phyloP scores from a whole-genome alignment of 1,140 invertebrate species.

The Aphaenogaster floridana region DNA sequence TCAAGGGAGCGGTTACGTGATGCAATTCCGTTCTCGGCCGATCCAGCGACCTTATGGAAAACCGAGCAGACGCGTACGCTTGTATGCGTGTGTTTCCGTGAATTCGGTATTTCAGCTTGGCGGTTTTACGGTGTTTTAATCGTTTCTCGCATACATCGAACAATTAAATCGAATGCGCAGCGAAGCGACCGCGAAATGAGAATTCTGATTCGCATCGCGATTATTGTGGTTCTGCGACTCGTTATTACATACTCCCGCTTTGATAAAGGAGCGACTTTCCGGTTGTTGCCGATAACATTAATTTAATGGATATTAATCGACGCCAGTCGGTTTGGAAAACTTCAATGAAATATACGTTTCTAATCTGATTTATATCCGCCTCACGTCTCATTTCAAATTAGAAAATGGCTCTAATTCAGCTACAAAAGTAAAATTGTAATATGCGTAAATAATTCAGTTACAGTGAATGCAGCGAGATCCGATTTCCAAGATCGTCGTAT shows the following conservation, averaged over 20 bases:
- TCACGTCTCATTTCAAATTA: not conserved
- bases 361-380: not conserved
- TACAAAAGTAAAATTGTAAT: not conserved
- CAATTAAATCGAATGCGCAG: constrained; percentile 53
- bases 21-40: constrained; percentile 56
- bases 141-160: constrained; percentile 40
- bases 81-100: not conserved
- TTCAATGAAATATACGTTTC: not conserved
- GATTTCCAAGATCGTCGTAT: not conserved
- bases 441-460: not conserved
- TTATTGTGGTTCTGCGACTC: constrained; percentile 30
- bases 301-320: constrained; percentile 5
- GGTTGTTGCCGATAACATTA: not conserved
- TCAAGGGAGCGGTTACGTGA: constrained; percentile 63
- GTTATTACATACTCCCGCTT: constrained; percentile 28
- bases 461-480: not conserved
- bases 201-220: constrained; percentile 31
- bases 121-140: constrained; percentile 59
- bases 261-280: not conserved
- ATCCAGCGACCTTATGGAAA: constrained; percentile 59
- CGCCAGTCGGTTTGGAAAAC: not conserved
- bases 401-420: not conserved
- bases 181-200: constrained; percentile 49
- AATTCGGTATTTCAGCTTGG: constrained; percentile 35
- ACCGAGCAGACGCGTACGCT: constrained; percentile 37